Percentiles rank a stretch among this genome's conserved stretches.
Conservation (phyloP, 2,113 vertebrate genomes). For the Mesitornis unicolor region DNA sequence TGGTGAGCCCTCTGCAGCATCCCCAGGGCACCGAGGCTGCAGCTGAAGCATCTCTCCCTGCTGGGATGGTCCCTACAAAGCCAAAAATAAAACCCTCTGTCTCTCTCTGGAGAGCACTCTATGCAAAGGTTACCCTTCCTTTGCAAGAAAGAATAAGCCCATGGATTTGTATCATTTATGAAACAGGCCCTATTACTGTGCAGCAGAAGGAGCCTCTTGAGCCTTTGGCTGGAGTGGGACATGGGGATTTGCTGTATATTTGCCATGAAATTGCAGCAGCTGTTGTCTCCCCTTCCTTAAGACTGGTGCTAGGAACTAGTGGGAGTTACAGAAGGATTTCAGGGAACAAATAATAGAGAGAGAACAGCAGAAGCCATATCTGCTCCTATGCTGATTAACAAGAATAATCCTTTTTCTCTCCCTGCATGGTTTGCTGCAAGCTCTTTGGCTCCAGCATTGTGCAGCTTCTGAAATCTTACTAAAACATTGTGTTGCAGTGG, state of each 20-base stretch:
- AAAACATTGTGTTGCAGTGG: not conserved
- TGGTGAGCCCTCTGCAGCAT: not conserved
- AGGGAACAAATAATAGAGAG: not conserved
- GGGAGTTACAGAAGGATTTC: conserved; percentile 17
- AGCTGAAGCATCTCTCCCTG: not conserved
- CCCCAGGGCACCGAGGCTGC: not conserved
- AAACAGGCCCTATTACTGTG: not conserved
- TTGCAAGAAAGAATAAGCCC: not conserved
- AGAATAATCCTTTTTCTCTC: not conserved
- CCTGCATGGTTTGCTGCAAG: not conserved
- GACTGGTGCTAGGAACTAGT: not conserved
- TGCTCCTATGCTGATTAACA: not conserved
- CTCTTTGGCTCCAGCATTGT: not conserved
- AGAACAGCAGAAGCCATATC: not conserved
- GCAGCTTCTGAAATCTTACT: not conserved
- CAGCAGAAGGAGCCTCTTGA: not conserved
- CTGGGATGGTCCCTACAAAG: not conserved
- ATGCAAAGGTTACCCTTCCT: not conserved
- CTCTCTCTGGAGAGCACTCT: not conserved
- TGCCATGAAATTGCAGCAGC: conserved; percentile 12
- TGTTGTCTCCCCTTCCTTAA: not conserved
- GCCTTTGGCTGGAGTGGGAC: not conserved
- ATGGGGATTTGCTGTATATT: conserved; percentile 19
- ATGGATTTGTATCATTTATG: rapidly evolving
- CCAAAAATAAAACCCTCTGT: not conserved